Evolutionary conservation across 2,797 vertebrate genomes (phyloP), one percentile per base, ranked within the genome.

Genomic region (Mormyrus hasselquistii): DNA sequence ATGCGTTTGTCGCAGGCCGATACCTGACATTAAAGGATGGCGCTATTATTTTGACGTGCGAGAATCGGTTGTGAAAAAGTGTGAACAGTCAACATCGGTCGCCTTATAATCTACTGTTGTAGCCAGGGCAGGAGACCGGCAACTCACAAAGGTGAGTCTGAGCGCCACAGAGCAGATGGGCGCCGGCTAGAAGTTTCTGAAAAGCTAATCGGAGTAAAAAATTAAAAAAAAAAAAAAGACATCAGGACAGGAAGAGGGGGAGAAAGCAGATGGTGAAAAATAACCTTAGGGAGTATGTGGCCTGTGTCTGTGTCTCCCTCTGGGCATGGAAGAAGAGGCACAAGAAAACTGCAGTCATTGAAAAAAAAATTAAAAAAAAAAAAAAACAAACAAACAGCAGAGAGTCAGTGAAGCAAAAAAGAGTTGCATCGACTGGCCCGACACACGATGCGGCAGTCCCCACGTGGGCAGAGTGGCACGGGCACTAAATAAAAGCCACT

Each of bases 221-320:
- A 10, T 52, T 4, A 12, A 12, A 84, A 22, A 52, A 25, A 34
- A 34, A 83, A 34, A 84, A 84, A 25, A 84, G 25, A 85, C 47
- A 50, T 52, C n/a, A 52, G 47, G 49, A 50, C 83, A 85, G 83
- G 44, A 52, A 53, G 22, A 34, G n/a, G 44, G 22, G n/a, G 44
- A 12, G 12, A 53, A 84, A 85, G 44, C 83, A 85, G 83, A 85
- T 85, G 83, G 83, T 85, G 49, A 85, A 52, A 50, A 52, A 85
- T 52, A 29, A 52, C 83, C 49, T 85, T 53, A 53, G 83, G 83
- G 83, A 85, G 49, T 0, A 3, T 12, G 44, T 52, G 83, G 83
- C 83, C 83, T 50, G 50, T 85, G 83, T 85, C 83, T 85, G 49
- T 25, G n/a, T 12, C 49, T 85, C 83, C 83, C 47, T 85, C 22